phyloP scores from a whole-genome alignment of 1,140 invertebrate genomes.

The Popillia japonica region DNA sequence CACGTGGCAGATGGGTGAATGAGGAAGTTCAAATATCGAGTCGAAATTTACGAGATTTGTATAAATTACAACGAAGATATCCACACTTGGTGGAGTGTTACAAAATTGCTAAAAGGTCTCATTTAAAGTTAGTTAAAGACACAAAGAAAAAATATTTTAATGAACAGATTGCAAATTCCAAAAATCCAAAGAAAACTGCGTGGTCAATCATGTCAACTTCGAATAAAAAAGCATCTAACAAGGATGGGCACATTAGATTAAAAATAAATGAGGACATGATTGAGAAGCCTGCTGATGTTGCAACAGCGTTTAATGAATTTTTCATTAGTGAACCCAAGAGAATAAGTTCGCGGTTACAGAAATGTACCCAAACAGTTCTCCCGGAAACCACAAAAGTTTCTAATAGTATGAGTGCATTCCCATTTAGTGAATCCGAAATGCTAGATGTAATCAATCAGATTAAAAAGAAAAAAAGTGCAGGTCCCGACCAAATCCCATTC shows the following conservation, averaged over 20 bases:
- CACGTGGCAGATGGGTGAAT: neutral
- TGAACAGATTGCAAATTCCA: constrained; percentile 11
- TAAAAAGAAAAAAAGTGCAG: constrained; percentile 12
- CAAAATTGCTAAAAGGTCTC: neutral
- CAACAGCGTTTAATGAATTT: neutral
- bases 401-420: neutral
- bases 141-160: neutral
- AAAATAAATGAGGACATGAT: neutral
- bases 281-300: neutral
- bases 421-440: neutral
- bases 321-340: no score
- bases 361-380: neutral
- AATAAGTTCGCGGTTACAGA: neutral
- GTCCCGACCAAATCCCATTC: neutral
- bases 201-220: neutral
- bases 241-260: neutral
- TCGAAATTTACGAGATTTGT: no score
- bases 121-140: neutral
- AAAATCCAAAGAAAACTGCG: neutral
- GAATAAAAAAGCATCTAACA: neutral
- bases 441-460: constrained; percentile 8
- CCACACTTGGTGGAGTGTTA: neutral
- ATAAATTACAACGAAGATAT: no score
- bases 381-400: neutral
- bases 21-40: no score